phyloP scores from a whole-genome alignment of 2,888 invertebrate species.

The Apamea anceps region DNA sequence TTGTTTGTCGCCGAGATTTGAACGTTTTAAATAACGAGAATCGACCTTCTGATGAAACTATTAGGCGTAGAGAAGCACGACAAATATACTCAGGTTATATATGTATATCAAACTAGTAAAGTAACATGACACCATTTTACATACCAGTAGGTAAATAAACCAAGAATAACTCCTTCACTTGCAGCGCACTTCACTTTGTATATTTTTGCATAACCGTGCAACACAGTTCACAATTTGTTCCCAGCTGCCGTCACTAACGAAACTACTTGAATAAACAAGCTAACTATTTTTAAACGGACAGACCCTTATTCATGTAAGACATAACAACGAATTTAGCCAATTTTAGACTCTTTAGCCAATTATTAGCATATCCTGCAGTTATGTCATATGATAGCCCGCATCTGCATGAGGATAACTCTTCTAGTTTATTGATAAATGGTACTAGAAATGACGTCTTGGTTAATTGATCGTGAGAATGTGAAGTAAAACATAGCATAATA shows the following conservation, averaged over 20 bases:
- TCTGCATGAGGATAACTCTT: conserved; percentile 52
- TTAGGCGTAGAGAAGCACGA: no score
- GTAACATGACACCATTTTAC: neutral
- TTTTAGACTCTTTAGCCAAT: conserved; percentile 83
- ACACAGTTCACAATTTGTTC: conserved; percentile 25
- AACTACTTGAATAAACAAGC: conserved; percentile 52
- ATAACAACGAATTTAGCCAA: conserved; percentile 75
- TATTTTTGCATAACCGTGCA: conserved; percentile 37
- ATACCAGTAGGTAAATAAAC: neutral
- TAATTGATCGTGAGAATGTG: conserved; percentile 13
- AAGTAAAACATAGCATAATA: neutral
- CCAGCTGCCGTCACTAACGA: conserved; percentile 25
- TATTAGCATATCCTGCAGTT: conserved; percentile 88
- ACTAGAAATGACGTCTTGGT: conserved; percentile 26
- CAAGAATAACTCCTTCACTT: conserved; percentile 3
- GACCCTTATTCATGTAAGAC: conserved; percentile 52
- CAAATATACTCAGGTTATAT: neutral
- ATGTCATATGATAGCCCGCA: conserved; percentile 73
- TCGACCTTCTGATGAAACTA: neutral
- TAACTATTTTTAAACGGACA: conserved; percentile 60
- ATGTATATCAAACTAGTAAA: neutral
- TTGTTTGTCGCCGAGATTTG: no score
- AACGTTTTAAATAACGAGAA: no score
- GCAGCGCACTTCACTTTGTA: conserved; percentile 27
- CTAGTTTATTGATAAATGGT: conserved; percentile 48